These are phyloP conservation scores for Lithophane socia DNA, from an alignment of 2,888 invertebrate genomes.

Conservation along the genomic window DNA sequence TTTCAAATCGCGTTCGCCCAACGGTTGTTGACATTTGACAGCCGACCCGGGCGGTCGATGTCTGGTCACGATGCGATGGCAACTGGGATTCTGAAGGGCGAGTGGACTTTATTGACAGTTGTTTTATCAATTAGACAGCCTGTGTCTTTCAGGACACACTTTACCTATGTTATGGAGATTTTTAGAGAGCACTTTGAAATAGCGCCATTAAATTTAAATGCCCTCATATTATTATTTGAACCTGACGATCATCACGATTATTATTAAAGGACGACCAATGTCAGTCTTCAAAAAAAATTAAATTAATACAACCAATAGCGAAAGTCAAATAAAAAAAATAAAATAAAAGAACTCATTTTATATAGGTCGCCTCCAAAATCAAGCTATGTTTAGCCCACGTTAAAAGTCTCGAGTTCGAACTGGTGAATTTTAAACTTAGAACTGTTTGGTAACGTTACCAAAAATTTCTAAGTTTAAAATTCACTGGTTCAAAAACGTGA, in stretches of 20 bases:
- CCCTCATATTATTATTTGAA: background rate
- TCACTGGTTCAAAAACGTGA: constrained; percentile 50
- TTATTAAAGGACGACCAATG: background rate
- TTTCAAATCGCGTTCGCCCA: constrained; percentile 75
- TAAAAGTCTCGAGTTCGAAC: background rate
- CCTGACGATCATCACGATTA: background rate
- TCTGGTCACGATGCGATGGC: constrained; percentile 62
- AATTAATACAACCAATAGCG: too few relatives aligned
- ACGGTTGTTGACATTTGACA: constrained; percentile 79
- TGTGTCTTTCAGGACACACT: background rate
- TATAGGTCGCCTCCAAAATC: background rate
- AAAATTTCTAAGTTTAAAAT: constrained; percentile 44
- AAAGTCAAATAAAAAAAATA: too few relatives aligned
- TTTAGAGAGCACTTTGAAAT: background rate
- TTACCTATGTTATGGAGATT: too few relatives aligned
- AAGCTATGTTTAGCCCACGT: background rate
- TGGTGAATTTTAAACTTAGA: background rate
- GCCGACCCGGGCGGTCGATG: constrained; percentile 69
- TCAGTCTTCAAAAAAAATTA: background rate
- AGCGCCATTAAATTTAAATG: background rate
- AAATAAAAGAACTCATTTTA: background rate
- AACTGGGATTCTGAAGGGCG: constrained; percentile 46
- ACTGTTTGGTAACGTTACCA: constrained; percentile 10
- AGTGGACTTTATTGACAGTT: constrained; percentile 48
- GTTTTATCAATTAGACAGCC: constrained; percentile 24